phyloP scores from a whole-genome alignment of 2,113 vertebrate genomes.

The Periophthalmodon schlosseri region DNA sequence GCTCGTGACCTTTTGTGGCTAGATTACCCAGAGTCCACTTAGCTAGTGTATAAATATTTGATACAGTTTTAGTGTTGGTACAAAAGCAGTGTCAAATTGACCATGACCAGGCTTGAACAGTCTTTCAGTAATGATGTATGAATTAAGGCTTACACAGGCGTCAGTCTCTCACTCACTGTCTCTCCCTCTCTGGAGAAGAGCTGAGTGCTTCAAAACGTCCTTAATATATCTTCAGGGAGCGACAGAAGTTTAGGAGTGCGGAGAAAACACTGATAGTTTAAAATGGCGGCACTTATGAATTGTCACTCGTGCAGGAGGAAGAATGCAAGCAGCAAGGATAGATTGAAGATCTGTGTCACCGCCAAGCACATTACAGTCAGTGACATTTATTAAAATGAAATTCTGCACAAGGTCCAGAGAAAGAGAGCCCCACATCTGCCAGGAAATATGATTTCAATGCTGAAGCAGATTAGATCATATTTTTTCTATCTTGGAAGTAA shows the following conservation, averaged over 20 bases:
- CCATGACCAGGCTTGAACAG: not conserved
- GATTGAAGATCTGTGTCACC: constrained; percentile 35
- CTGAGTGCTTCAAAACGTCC: constrained; percentile 21
- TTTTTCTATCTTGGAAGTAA: constrained; percentile 26
- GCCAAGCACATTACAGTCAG: constrained; percentile 39
- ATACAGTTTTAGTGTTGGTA: not conserved
- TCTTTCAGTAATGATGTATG: not conserved
- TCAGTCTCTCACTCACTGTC: constrained; percentile 2
- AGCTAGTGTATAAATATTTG: not conserved
- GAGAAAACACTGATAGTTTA: constrained; percentile 11
- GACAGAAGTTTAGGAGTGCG: constrained; percentile 5
- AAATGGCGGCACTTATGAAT: constrained; percentile 25
- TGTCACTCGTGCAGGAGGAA: constrained; percentile 23
- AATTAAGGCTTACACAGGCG: not conserved
- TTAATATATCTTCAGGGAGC: constrained; percentile 28
- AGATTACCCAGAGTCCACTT: not conserved
- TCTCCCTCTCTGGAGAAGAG: constrained; percentile 4
- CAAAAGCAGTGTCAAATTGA: constrained; percentile 14
- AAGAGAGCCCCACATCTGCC: constrained; percentile 34
- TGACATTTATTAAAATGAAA: constrained; percentile 46
- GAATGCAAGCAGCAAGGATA: constrained; percentile 20
- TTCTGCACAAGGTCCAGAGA: constrained; percentile 26
- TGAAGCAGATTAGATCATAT: constrained; percentile 36
- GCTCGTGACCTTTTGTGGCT: not conserved
- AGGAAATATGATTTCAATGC: constrained; percentile 47